Conservation (phyloP, 37 sponge, comb jelly and placozoan genomes). For the Hexactinellida sp. region DNA sequence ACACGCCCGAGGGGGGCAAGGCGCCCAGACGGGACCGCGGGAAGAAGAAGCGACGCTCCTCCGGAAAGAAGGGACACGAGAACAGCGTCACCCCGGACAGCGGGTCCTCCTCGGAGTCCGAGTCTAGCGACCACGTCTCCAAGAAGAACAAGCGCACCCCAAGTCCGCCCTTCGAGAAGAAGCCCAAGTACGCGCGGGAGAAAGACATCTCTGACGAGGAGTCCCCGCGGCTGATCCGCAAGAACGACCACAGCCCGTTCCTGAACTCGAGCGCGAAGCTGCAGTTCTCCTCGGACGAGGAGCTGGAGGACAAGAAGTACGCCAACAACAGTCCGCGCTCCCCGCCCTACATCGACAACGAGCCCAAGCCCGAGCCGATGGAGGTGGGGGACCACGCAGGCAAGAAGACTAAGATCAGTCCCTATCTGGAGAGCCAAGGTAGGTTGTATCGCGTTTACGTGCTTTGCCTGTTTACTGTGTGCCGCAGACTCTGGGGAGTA, state of each 20-base stretch:
- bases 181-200: background rate
- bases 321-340: background rate
- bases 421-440: background rate
- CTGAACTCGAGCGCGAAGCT: background rate
- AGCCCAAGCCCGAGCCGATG: background rate
- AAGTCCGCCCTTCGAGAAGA: background rate
- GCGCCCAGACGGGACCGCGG: background rate
- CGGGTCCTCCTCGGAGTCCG: background rate
- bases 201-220: background rate
- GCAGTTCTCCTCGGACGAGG: slow-evolving; percentile 10
- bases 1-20: background rate
- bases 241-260: background rate
- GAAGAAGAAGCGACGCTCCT: background rate
- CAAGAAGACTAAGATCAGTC: slow-evolving; percentile 10
- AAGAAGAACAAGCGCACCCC: background rate
- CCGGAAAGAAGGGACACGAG: slow-evolving; percentile 4
- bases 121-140: background rate
- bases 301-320: background rate
- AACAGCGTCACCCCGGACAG: background rate
- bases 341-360: background rate
- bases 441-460: too few species aligned
- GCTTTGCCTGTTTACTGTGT: too few species aligned
- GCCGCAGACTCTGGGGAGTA: background rate
- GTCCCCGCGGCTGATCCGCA: background rate
- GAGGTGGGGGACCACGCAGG: background rate